Evolutionary conservation across 2,797 vertebrate species (phyloP).

Genomic region (Poecilia velifera): DNA sequence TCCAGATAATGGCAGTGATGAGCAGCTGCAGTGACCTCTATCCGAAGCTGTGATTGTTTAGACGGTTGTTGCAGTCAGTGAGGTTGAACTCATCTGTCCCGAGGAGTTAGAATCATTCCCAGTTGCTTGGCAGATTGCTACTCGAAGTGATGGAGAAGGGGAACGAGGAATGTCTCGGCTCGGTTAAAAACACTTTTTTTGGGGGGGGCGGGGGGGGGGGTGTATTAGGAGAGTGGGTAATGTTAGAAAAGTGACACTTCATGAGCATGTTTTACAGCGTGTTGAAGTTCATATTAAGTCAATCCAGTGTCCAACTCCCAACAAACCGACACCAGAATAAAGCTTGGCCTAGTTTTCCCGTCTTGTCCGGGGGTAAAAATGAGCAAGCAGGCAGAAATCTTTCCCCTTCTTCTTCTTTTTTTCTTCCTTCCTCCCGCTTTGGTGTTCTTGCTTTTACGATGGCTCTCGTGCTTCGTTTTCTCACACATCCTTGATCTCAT

Average conservation of each 20-base stretch:
- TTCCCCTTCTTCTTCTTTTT: conserved; percentile 8
- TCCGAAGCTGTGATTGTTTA: conserved; percentile 31
- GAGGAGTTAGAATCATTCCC: conserved; percentile 27
- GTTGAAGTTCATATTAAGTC: conserved; percentile 35
- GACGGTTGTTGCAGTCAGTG: conserved; percentile 25
- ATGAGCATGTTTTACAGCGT: conserved; percentile 22
- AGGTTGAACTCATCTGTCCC: conserved; percentile 41
- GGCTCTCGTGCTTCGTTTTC: conserved; percentile 51
- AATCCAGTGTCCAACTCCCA: conserved; percentile 24
- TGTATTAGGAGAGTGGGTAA: conserved; percentile 2
- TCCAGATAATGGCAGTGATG: conserved; percentile 21
- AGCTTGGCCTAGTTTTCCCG: conserved; percentile 77
- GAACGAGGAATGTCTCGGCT: conserved; percentile 8
- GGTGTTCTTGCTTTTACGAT: conserved; percentile 58
- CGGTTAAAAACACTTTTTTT: conserved; percentile 6
- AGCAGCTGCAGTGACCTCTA: conserved; percentile 25
- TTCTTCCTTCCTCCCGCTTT: conserved; percentile 6
- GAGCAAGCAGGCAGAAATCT: conserved; percentile 61
- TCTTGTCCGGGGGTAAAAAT: conserved; percentile 65
- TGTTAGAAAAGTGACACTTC: conserved; percentile 25
- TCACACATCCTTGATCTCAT: conserved; percentile 65
- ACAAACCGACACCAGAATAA: conserved; percentile 58
- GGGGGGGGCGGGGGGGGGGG: neutral
- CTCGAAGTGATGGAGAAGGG: neutral
- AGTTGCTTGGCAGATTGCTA: conserved; percentile 5